phyloP scores from a whole-genome alignment of 2,797 vertebrate species.

The Podargus strigoides region DNA sequence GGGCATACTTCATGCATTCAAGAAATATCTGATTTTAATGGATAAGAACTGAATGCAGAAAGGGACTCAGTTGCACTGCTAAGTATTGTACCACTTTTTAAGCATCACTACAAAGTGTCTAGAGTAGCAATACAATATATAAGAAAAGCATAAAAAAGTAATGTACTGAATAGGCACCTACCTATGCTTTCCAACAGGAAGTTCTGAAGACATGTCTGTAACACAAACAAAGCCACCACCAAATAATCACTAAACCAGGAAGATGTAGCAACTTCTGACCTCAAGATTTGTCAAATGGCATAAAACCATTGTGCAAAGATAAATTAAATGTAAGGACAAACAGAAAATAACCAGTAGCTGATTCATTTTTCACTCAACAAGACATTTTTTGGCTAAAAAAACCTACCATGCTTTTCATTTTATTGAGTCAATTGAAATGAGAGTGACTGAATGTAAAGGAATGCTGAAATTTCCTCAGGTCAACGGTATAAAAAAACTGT shows the following conservation, averaged over 20 bases:
- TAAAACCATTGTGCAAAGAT: neutral
- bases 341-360: neutral
- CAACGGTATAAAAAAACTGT: neutral
- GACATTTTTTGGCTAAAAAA: neutral
- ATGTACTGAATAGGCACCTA: neutral
- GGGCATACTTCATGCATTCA: neutral
- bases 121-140: neutral
- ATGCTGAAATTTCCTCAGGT: neutral
- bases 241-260: neutral
- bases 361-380: neutral
- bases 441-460: neutral
- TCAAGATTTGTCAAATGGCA: neutral
- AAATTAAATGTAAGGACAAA: neutral
- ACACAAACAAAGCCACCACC: neutral
- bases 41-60: neutral
- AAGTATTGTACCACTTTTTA: neutral
- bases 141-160: neutral
- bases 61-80: neutral
- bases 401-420: neutral
- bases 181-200: neutral
- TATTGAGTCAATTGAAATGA: neutral
- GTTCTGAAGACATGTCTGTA: neutral
- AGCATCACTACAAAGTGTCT: neutral
- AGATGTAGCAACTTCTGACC: neutral
- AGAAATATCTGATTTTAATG: neutral